A percentile compares a stretch with the other conserved stretches of the same genome.
phyloP scores from a whole-genome alignment of 2,797 vertebrate species.

The Oryzias dopingdopingensis region DNA sequence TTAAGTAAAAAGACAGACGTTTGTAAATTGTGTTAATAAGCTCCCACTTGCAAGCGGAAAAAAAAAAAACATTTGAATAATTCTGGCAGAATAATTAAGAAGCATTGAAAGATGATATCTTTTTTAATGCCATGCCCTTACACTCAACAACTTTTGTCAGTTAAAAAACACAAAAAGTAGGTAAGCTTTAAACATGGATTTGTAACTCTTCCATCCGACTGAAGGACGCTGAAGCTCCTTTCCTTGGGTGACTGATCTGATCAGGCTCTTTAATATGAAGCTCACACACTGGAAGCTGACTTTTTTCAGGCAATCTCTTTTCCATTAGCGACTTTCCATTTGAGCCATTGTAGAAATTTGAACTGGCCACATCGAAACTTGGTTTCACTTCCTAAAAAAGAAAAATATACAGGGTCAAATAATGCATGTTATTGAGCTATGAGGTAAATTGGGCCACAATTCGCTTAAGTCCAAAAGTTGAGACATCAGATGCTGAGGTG shows the following conservation, averaged over 20 bases:
- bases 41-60: too few relatives aligned
- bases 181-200: constrained; percentile 54
- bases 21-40: too few relatives aligned
- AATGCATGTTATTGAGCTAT: too few relatives aligned
- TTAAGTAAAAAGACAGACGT: too few relatives aligned
- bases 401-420: constrained; percentile 3
- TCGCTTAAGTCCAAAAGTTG: too few relatives aligned
- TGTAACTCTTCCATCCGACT: constrained; percentile 40
- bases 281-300: constrained; percentile 33
- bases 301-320: constrained; percentile 23
- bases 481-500: too few relatives aligned
- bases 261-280: constrained; percentile 63
- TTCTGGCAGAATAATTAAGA: too few relatives aligned
- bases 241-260: constrained; percentile 20
- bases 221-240: constrained; percentile 28
- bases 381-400: constrained; percentile 51
- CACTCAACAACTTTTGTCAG: neutral
- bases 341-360: constrained; percentile 14
- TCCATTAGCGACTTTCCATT: constrained; percentile 19
- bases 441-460: too few relatives aligned
- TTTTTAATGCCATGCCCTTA: too few relatives aligned
- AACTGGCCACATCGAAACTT: neutral
- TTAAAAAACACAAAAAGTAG: neutral
- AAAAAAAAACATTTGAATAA: too few relatives aligned
- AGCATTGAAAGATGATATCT: too few relatives aligned